A percentile compares a stretch with the other conserved stretches of the same genome.
phyloP scores from a whole-genome alignment of 2,113 vertebrate genomes.

The Galeopterus variegatus region DNA sequence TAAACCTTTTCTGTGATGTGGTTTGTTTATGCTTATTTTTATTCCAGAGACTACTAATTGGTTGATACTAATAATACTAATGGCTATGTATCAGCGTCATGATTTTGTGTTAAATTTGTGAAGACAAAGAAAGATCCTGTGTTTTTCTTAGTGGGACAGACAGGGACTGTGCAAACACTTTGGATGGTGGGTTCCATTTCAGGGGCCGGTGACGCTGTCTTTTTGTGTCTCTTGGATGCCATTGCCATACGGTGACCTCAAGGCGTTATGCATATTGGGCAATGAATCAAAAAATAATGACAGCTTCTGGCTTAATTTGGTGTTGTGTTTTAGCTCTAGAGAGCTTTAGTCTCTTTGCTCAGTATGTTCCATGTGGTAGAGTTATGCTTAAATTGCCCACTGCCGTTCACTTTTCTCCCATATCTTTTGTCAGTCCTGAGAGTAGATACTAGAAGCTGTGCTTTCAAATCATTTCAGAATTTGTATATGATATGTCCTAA shows the following conservation, averaged over 20 bases:
- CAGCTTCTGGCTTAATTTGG: too few species aligned
- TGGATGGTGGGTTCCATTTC: neutral
- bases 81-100: neutral
- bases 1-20: neutral
- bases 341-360: neutral
- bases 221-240: neutral
- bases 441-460: neutral
- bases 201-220: neutral
- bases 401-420: neutral
- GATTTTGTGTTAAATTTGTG: neutral
- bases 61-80: too few species aligned
- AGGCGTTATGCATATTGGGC: neutral
- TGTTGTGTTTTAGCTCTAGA: neutral
- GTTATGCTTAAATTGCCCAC: neutral
- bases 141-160: neutral
- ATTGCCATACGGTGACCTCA: fast-evolving
- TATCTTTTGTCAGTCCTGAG: neutral
- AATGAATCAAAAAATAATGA: neutral
- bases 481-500: neutral
- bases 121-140: neutral
- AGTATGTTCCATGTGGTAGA: neutral
- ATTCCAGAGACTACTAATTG: neutral
- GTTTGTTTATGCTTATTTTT: neutral
- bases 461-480: conserved; percentile 8
- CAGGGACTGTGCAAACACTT: neutral